Conservation (phyloP, 2,797 vertebrate genomes). For the Champsocephalus gunnari region DNA sequence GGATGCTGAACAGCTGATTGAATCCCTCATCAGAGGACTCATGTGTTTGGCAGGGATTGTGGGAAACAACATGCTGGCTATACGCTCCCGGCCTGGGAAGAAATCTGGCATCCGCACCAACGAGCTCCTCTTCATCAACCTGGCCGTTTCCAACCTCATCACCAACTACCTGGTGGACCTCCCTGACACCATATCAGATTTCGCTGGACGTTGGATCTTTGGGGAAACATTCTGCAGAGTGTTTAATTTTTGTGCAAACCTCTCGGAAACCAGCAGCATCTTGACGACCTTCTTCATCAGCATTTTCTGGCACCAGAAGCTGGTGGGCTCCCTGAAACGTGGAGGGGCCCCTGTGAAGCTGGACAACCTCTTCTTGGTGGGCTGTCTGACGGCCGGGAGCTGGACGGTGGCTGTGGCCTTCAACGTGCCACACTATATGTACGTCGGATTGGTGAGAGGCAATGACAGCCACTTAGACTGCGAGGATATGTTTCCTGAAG, state of each 20-base stretch:
- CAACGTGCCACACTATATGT: conserved; percentile 79
- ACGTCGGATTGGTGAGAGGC: conserved; percentile 25
- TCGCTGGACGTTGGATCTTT: conserved; percentile 77
- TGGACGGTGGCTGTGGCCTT: conserved; percentile 76
- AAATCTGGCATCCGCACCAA: conserved; percentile 74
- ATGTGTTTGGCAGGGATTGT: conserved; percentile 82
- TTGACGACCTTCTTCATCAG: conserved; percentile 85
- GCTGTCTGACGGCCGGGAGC: conserved; percentile 72
- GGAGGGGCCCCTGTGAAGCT: conserved; percentile 77
- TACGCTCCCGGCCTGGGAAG: conserved; percentile 73
- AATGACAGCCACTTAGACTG: conserved; percentile 73
- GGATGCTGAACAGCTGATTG: conserved; percentile 60
- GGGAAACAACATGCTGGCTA: conserved; percentile 84
- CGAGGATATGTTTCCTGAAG: conserved; percentile 61
- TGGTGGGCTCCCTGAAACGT: conserved; percentile 81
- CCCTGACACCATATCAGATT: conserved; percentile 78
- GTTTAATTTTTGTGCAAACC: conserved; percentile 77
- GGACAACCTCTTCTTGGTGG: conserved; percentile 77
- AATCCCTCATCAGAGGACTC: conserved; percentile 71
- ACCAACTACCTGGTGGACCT: conserved; percentile 86
- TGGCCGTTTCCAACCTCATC: conserved; percentile 86
- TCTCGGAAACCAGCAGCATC: conserved; percentile 87
- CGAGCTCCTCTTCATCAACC: conserved; percentile 85
- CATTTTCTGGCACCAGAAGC: conserved; percentile 86
- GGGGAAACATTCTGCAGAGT: conserved; percentile 76